Evolutionary conservation across 1,140 invertebrate genomes (phyloP).

Genomic region (Rhagoletis zephyria): DNA sequence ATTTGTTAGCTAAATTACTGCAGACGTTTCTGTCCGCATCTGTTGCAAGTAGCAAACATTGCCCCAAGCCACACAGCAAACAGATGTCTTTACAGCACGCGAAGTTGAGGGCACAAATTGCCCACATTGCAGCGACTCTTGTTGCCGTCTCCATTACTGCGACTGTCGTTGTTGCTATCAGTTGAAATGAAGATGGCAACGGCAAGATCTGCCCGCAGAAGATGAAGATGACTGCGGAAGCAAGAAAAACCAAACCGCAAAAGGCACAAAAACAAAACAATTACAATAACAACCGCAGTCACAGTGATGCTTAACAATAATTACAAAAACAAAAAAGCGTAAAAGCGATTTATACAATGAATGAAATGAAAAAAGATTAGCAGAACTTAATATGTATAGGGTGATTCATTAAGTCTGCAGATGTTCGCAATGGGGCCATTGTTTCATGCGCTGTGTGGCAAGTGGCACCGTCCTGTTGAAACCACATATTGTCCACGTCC

Average conservation of each 20-base stretch:
- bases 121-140: not conserved
- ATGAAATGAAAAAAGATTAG: not conserved
- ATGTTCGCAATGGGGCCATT: too few species aligned
- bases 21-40: not conserved
- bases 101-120: not conserved
- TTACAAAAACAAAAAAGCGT: slow-evolving; percentile 32
- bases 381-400: not conserved
- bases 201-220: not conserved
- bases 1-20: not conserved
- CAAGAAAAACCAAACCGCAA: slow-evolving; percentile 36
- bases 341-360: slow-evolving; percentile 37
- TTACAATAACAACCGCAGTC: not conserved
- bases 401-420: too few species aligned
- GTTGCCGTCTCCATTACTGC: not conserved
- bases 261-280: not conserved
- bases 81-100: not conserved
- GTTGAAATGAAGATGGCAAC: slow-evolving; percentile 18
- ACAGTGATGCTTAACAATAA: slow-evolving; percentile 41
- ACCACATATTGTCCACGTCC: too few species aligned
- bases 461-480: too few species aligned
- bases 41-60: not conserved
- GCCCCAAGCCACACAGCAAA: not conserved
- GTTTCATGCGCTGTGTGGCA: too few species aligned
- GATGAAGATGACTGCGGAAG: slow-evolving; percentile 41
- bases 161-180: not conserved